Percentiles rank a stretch among this genome's conserved stretches.
These are phyloP conservation scores for Pipistrellus kuhlii DNA, from an alignment of 2,797 vertebrate species.

Conservation along the genomic window DNA sequence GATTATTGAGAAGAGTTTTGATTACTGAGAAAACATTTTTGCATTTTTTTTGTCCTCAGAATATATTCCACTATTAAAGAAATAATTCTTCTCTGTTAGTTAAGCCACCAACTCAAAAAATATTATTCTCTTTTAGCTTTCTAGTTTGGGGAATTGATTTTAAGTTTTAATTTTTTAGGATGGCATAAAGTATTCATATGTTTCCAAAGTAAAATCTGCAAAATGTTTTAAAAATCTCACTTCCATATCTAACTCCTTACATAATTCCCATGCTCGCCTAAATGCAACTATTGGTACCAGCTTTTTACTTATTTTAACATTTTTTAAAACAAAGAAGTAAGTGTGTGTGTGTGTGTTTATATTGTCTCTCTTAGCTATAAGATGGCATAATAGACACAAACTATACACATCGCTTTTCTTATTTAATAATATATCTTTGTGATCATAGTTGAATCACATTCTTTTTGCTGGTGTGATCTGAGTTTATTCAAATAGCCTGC, in stretches of 20 bases:
- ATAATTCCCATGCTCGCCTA: not conserved
- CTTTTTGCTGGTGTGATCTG: not conserved
- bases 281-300: not conserved
- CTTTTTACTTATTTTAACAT: not conserved
- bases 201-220: constrained; percentile 39
- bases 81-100: not conserved
- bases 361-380: not conserved
- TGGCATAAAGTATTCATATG: not conserved
- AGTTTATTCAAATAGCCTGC: not conserved
- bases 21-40: not conserved
- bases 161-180: constrained; percentile 38
- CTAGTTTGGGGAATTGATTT: not conserved
- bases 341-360: not conserved
- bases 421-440: constrained; percentile 1
- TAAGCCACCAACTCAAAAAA: not conserved
- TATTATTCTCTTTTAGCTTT: constrained; percentile 23
- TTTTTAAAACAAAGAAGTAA: not conserved
- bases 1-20: not conserved
- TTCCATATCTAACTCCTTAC: not conserved
- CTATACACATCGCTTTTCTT: not conserved
- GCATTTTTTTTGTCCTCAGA: not conserved
- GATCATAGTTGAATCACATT: not conserved
- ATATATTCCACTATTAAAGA: not conserved
- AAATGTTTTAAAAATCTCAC: not conserved
- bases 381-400: not conserved